Evolutionary conservation across 2,113 vertebrate species (phyloP).

Genomic region (Nannospalax galili): DNA sequence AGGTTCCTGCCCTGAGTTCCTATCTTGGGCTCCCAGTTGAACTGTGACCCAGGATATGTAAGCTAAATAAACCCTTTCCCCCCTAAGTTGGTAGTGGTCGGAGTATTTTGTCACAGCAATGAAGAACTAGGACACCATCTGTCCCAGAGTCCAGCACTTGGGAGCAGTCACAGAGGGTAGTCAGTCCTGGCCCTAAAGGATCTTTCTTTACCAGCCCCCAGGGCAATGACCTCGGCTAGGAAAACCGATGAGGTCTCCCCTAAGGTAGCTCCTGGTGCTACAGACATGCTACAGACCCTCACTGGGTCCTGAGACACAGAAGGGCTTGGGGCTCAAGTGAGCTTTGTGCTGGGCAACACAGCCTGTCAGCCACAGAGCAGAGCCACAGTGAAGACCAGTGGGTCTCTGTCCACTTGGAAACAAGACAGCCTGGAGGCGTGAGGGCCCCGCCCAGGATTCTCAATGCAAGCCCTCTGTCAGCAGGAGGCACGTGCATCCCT

Average conservation of each 20-base stretch:
- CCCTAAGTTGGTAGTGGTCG: too few relatives aligned
- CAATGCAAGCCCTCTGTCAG: fast-evolving
- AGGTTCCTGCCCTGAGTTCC: too few relatives aligned
- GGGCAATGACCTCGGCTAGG: background rate
- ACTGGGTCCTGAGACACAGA: background rate
- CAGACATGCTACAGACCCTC: background rate
- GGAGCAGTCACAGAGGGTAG: fast-evolving
- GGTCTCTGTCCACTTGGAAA: fast-evolving
- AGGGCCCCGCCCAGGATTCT: background rate
- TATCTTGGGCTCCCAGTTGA: too few relatives aligned
- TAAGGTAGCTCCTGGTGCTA: background rate
- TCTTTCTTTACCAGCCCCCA: too few relatives aligned
- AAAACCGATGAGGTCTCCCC: too few relatives aligned
- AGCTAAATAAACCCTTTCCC: too few relatives aligned
- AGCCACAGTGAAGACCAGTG: fast-evolving
- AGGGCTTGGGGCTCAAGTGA: fast-evolving
- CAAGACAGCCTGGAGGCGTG: background rate
- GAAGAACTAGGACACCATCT: too few relatives aligned
- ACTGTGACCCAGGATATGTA: too few relatives aligned
- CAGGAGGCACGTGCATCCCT: fast-evolving
- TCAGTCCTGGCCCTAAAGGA: background rate
- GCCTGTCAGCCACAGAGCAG: too few relatives aligned
- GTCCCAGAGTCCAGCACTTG: background rate
- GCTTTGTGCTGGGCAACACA: fast-evolving
- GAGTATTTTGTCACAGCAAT: too few relatives aligned